These are phyloP conservation scores for Propithecus perrieri DNA, from an alignment of 2,797 vertebrate genomes.

Conservation along the genomic window DNA sequence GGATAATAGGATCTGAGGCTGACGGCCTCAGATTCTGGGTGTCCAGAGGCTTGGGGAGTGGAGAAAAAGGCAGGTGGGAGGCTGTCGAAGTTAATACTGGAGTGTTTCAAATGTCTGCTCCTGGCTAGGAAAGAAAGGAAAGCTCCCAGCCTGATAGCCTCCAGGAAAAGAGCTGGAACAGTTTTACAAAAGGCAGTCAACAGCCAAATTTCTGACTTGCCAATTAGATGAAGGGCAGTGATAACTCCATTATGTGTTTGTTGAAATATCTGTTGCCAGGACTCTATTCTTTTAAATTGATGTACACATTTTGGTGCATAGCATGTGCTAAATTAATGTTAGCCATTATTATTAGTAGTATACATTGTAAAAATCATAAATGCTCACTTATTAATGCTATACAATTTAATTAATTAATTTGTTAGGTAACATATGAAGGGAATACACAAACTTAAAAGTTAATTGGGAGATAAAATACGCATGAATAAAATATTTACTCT, in stretches of 20 bases:
- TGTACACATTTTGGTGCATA: neutral
- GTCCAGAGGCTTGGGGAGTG: neutral
- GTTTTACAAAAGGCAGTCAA: constrained; percentile 9
- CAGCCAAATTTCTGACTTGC: constrained; percentile 47
- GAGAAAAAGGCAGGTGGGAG: neutral
- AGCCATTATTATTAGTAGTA: neutral
- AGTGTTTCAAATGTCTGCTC: constrained; percentile 45
- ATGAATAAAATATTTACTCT: constrained; percentile 16
- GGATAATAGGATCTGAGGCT: neutral
- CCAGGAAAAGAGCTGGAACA: constrained; percentile 38
- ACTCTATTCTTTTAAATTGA: neutral
- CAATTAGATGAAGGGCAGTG: constrained; percentile 54
- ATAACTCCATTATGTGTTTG: constrained; percentile 53
- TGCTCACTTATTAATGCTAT: neutral
- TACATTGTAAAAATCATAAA: neutral
- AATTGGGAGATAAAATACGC: neutral
- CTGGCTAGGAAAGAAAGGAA: constrained; percentile 44
- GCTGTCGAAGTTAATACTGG: constrained; percentile 39
- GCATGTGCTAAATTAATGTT: neutral
- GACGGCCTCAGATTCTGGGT: neutral
- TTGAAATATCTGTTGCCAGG: neutral
- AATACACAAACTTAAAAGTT: neutral
- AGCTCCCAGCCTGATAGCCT: constrained; percentile 3
- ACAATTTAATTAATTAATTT: constrained; percentile 12
- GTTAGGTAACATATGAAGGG: neutral